Base-by-base conservation (phyloP, 2,888 invertebrate species). In the Patella caerulea region DNA sequence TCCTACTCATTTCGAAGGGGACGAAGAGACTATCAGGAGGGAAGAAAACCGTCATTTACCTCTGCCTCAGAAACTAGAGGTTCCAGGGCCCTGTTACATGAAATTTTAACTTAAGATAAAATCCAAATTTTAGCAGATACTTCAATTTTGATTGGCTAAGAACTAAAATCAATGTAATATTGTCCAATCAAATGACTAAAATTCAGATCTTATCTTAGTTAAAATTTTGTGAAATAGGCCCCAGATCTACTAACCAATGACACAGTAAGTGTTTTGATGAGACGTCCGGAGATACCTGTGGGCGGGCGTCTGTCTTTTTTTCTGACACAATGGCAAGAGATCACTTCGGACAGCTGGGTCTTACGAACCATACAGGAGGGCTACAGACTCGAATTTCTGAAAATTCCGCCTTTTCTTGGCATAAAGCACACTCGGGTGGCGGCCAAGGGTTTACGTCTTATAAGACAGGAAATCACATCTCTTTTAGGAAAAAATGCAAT, bases 321-420 rank as follows among this genome's bases (percentile, higher is more conserved):
- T 65, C 71, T 77, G 19, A 15, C 65, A 59, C 73, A 73, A 3
- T 83, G 79, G 81, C 11, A 75, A 75, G 56, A 78, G 54, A 82
- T 82, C 45, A 82, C 77, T 14, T 53, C 78, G 71, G 80, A 82
- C 59, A 72, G 80, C 54, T 80, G 80, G 82, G 78, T 80, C 3
- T 55, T 82, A 24, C 54, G 59, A 53, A 52, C 74, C 55, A 77
- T 80, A 29, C 56, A 56, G 59, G 72, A 79, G 29, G 81, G 81
- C 2, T 79, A 79, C 79, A 79, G 78, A 34, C 71, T 81, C 29
- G 79, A 79, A 70, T 81, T 81, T 19, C 14, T 19, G 71, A 24
- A 76, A 19, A 72, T 29, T 9, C 79, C 79, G 59, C 72, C 76
- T 24, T 74, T 75, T 52, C 17, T 73, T 19, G 79, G 79, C 2